Percentiles rank a stretch among this genome's conserved stretches.
Evolutionary conservation across 2,113 vertebrate genomes (phyloP).

Genomic region (Lophotis ruficrista): DNA sequence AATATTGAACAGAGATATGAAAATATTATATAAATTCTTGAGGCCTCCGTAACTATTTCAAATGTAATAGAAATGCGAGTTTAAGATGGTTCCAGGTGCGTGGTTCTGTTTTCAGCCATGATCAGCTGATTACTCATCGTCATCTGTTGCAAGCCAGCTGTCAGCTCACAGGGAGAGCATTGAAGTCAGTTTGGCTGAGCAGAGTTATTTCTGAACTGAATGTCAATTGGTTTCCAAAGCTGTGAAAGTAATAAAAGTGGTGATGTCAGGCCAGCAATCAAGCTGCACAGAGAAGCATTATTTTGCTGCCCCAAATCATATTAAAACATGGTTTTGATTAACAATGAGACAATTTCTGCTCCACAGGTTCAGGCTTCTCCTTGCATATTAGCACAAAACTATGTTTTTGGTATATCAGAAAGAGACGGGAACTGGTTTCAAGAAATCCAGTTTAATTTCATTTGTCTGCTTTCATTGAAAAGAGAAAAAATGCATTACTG

Average conservation of each 20-base stretch:
- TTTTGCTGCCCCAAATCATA: constrained; percentile 31
- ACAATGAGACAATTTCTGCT: background rate
- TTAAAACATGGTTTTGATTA: constrained; percentile 26
- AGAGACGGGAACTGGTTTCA: background rate
- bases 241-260: constrained; percentile 45
- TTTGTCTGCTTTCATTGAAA: background rate
- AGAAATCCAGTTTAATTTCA: background rate
- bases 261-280: constrained; percentile 55
- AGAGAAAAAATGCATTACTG: background rate
- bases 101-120: constrained; percentile 34
- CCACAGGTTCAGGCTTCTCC: background rate
- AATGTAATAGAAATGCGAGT: background rate
- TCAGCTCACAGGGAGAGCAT: constrained; percentile 35
- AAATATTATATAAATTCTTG: background rate
- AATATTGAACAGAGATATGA: background rate
- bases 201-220: constrained; percentile 65
- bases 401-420: background rate
- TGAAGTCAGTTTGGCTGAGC: constrained; percentile 58
- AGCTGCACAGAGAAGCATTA: constrained; percentile 8
- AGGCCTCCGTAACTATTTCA: background rate
- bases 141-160: constrained; percentile 56
- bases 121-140: constrained; percentile 65
- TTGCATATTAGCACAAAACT: background rate
- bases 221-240: constrained; percentile 50
- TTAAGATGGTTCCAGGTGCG: constrained; percentile 35